Conservation (phyloP, 2,797 vertebrate species). For the Pangasius mekongensis region DNA sequence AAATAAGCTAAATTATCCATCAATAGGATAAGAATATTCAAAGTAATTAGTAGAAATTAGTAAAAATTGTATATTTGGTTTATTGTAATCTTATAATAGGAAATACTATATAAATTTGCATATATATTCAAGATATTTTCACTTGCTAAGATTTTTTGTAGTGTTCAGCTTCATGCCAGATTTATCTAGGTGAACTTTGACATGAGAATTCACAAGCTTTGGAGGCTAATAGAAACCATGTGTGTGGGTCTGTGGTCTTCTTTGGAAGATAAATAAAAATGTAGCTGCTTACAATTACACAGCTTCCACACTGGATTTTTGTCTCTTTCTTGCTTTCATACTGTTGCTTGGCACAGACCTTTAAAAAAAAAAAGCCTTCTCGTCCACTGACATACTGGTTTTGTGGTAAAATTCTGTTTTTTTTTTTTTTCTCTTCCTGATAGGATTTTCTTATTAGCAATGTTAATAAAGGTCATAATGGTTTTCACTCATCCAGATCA, state of each 20-base stretch:
- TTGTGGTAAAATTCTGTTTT: not conserved
- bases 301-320: not conserved
- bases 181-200: conserved; percentile 5
- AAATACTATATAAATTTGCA: not conserved
- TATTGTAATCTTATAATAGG: not conserved
- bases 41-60: not conserved
- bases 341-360: not conserved
- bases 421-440: not conserved
- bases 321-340: not conserved
- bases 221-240: conserved; percentile 4
- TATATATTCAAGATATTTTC: not conserved
- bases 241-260: not conserved
- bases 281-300: not conserved
- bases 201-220: not conserved
- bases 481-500: not conserved
- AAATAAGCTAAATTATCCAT: not conserved
- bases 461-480: not conserved
- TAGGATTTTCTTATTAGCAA: not conserved
- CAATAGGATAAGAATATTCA: not conserved
- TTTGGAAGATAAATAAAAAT: conserved; percentile 3
- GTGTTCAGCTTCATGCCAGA: not conserved
- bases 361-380: not conserved
- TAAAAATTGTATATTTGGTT: not conserved
- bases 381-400: not conserved
- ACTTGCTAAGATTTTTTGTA: not conserved